These are phyloP conservation scores for Limnodromus scolopaceus DNA, from an alignment of 2,797 vertebrate genomes.

Conservation along the genomic window DNA sequence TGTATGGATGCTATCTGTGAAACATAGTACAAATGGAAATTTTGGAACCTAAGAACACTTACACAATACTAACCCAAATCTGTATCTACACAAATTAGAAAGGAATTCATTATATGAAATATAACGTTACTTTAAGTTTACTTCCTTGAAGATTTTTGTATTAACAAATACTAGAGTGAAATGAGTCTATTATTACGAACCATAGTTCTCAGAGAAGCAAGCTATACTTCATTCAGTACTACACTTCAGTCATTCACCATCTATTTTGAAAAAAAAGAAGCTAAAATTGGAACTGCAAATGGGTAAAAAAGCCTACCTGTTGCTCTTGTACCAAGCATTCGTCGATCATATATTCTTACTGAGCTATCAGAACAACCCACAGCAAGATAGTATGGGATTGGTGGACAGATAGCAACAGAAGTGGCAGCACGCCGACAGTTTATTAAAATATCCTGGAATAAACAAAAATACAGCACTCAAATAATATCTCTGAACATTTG, in stretches of 20 bases:
- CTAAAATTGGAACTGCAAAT: background rate
- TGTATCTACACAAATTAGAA: background rate
- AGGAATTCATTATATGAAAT: background rate
- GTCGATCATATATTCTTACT: constrained; percentile 94
- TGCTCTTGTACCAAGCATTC: constrained; percentile 96
- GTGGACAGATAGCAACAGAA: constrained; percentile 95
- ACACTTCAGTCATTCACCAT: background rate
- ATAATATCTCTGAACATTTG: background rate
- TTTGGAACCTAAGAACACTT: background rate
- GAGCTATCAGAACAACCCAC: constrained; percentile 99
- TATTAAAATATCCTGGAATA: constrained; percentile 94
- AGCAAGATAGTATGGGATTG: constrained; percentile 94
- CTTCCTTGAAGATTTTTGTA: background rate
- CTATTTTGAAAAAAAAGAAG: background rate
- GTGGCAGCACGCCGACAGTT: constrained; percentile 97
- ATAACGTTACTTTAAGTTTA: too few species aligned
- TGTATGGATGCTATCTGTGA: background rate
- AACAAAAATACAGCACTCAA: constrained; percentile 15
- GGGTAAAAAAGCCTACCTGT: constrained; percentile 82
- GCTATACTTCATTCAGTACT: background rate
- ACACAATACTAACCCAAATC: background rate
- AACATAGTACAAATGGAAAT: background rate
- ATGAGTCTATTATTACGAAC: background rate
- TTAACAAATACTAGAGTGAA: background rate
- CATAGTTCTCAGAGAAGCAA: background rate